phyloP scores from a whole-genome alignment of 1,140 invertebrate species.

The Drosophila murphyi region DNA sequence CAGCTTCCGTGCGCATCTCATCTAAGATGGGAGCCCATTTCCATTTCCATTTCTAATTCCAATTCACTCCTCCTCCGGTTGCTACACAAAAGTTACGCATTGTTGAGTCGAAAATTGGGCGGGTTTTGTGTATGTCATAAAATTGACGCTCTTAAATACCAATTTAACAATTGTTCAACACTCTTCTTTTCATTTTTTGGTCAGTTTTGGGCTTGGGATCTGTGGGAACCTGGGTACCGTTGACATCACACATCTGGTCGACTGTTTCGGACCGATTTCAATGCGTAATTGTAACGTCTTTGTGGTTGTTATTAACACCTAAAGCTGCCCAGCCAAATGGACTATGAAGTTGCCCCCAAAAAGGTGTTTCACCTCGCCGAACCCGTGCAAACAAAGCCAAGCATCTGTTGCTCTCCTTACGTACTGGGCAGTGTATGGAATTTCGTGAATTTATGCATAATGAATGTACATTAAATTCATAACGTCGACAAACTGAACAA shows the following conservation, averaged over 20 bases:
- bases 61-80: background rate
- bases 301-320: slow-evolving; percentile 79
- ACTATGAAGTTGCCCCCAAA: slow-evolving; percentile 64
- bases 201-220: background rate
- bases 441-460: slow-evolving; percentile 84
- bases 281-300: slow-evolving; percentile 82
- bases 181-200: slow-evolving; percentile 9
- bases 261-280: slow-evolving; percentile 64
- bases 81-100: slow-evolving; percentile 62
- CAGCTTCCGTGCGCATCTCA: slow-evolving; percentile 59
- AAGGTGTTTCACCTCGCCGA: slow-evolving; percentile 69
- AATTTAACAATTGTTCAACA: slow-evolving; percentile 76
- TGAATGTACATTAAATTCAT: slow-evolving; percentile 79
- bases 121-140: slow-evolving; percentile 47
- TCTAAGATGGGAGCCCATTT: slow-evolving; percentile 57
- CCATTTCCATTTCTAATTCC: slow-evolving; percentile 51
- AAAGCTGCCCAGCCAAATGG: slow-evolving; percentile 62
- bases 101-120: slow-evolving; percentile 47
- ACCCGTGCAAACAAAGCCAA: slow-evolving; percentile 63
- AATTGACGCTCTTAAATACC: slow-evolving; percentile 63
- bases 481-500: slow-evolving; percentile 50
- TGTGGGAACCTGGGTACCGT: slow-evolving; percentile 70
- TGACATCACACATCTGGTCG: slow-evolving; percentile 70
- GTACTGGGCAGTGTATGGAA: slow-evolving; percentile 32
- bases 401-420: slow-evolving; percentile 18